These are phyloP conservation scores for Drosophila lacertosa DNA, from an alignment of 1,140 invertebrate species.

Conservation along the genomic window DNA sequence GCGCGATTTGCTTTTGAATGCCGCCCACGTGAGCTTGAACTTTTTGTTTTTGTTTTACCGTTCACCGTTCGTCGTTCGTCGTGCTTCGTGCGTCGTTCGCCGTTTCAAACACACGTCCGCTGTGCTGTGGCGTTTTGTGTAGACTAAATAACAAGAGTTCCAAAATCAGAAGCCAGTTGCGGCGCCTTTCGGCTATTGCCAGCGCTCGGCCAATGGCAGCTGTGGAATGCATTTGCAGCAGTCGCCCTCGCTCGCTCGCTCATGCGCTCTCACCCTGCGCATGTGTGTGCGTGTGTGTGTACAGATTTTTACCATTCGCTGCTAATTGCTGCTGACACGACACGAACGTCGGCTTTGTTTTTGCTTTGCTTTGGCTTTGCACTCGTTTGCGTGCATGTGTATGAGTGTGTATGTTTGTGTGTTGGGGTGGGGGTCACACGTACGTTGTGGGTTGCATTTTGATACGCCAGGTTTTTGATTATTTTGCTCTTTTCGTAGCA, in stretches of 20 bases:
- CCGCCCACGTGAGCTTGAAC: slow-evolving; percentile 27
- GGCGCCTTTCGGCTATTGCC: slow-evolving; percentile 35
- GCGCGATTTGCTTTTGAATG: slow-evolving; percentile 22
- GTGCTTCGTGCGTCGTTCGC: slow-evolving; percentile 12
- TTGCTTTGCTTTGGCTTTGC: too few species aligned
- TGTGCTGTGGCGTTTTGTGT: slow-evolving; percentile 73
- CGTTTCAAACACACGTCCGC: slow-evolving; percentile 62
- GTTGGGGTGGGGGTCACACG: not conserved
- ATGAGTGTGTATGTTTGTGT: slow-evolving; percentile 1
- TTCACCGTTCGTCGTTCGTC: slow-evolving; percentile 12
- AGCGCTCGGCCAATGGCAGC: slow-evolving; percentile 50
- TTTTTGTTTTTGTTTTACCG: slow-evolving; percentile 22
- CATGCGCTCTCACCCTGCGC: not conserved
- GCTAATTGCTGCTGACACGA: slow-evolving; percentile 68
- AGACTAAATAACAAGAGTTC: slow-evolving; percentile 76
- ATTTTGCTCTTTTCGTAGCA: slow-evolving; percentile 61
- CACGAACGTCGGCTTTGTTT: slow-evolving; percentile 45
- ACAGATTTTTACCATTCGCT: slow-evolving; percentile 66
- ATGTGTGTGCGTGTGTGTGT: slow-evolving; percentile 20
- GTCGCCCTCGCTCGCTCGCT: slow-evolving; percentile 20
- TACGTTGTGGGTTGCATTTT: slow-evolving; percentile 77
- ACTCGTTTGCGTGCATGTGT: slow-evolving; percentile 12
- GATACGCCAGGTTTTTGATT: slow-evolving; percentile 69
- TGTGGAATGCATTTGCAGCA: slow-evolving; percentile 51
- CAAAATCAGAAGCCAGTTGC: slow-evolving; percentile 61